Base-by-base conservation (phyloP, 2,113 vertebrate genomes). In the Megaceryle maxima region DNA sequence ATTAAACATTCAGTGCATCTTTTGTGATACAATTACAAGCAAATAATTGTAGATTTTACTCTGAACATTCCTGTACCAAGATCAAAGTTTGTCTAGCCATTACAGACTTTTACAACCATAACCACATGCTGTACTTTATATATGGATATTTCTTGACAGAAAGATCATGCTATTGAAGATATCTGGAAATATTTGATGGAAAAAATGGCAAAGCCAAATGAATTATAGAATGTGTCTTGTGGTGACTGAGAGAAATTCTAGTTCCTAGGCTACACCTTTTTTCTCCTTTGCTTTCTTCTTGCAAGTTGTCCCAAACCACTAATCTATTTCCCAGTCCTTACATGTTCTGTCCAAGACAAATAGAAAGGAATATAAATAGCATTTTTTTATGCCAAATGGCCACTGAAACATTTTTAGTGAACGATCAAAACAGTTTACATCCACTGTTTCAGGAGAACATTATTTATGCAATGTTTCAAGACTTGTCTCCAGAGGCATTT, bases 301-400 rank as follows among this genome's bases (percentile, higher is more conserved):
- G 35, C 55, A 90, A 50, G 66, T 81, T 92, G 57, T 90, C 78
- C 70, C 62, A 94, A 62, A 85, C 35, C 88, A 92, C 50, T 84
- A 90, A 94, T 93, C 60, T 94, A 12, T 83, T 68, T 92, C 84
- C 73, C 68, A 88, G 83, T 57, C 59, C 37, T 86, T 59, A 64
- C 46, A 29, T 72, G 88, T 59, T 70, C 60, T 44, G 75, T 76
- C 78, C 68, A 96, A 91, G 46, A 88, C 39, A 96, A 91, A 94
- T 66, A 92, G 26, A 90, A 94, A 91, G 15, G 43, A 41, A 86
- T 6, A 20, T 78, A 95, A 95, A 48, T 11, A 83, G 5, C 37
- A 55, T 77, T 44, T 91, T 41, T 37, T 82, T 69, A 69, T 63
- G 83, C 57, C 60, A 90, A 90, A 69, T 59, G 75, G 55, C 37